Conservation (phyloP, 2,888 invertebrate species). For the Plebejus melissa region DNA sequence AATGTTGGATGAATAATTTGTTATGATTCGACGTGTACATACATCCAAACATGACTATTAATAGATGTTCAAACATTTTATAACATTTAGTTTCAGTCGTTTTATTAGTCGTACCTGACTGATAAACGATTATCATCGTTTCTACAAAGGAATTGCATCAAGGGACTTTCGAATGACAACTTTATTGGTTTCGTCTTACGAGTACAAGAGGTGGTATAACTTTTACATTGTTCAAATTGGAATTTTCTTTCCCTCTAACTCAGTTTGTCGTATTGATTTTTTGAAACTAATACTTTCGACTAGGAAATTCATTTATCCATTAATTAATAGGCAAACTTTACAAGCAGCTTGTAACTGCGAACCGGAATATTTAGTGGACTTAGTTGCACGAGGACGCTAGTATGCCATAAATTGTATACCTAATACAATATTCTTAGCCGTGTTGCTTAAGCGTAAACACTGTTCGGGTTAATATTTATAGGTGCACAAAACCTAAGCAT, state of each 20-base stretch:
- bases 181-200: neutral
- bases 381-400: slow-evolving; percentile 9
- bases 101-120: neutral
- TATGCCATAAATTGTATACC: neutral
- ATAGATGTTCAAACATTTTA: slow-evolving; percentile 14
- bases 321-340: neutral
- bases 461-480: slow-evolving; percentile 67
- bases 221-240: neutral
- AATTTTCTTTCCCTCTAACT: neutral
- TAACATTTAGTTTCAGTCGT: neutral
- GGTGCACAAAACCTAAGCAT: slow-evolving; percentile 65
- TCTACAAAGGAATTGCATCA: neutral
- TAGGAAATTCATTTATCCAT: neutral
- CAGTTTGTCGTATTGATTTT: neutral
- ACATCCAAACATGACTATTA: slow-evolving; percentile 24
- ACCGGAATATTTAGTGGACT: slow-evolving; percentile 7
- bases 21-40: slow-evolving; percentile 47
- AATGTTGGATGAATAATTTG: slow-evolving; percentile 50
- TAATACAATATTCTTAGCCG: slow-evolving; percentile 20
- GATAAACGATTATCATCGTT: neutral
- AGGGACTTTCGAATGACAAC: neutral
- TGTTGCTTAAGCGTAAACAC: slow-evolving; percentile 36
- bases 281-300: neutral
- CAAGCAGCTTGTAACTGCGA: neutral
- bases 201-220: neutral